Evolutionary conservation across 1,140 invertebrate species (phyloP).

Genomic region (Drosophila nigromelanica): DNA sequence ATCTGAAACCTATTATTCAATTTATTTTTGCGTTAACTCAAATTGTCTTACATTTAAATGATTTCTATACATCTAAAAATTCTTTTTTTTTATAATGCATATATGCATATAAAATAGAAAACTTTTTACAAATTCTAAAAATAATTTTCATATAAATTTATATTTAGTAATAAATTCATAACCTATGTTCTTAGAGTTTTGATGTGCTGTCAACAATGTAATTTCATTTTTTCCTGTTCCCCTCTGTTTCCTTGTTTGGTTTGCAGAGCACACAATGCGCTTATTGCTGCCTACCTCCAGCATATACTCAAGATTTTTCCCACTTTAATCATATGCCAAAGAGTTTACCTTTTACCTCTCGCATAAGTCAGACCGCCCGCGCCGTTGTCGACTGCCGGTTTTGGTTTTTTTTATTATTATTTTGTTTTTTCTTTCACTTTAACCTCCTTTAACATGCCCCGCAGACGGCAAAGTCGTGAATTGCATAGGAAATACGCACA

Average conservation of each 20-base stretch:
- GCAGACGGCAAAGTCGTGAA: slow-evolving; percentile 58
- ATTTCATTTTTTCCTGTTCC: not conserved
- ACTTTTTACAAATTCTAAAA: no score
- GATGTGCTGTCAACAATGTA: not conserved
- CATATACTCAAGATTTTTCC: not conserved
- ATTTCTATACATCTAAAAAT: no score
- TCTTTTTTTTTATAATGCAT: no score
- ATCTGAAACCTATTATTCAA: not conserved
- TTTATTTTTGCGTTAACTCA: not conserved
- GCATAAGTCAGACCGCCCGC: slow-evolving; percentile 27
- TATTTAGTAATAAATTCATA: not conserved
- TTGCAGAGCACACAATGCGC: not conserved
- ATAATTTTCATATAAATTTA: not conserved
- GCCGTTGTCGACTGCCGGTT: slow-evolving; percentile 7
- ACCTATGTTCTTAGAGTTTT: not conserved
- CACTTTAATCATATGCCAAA: slow-evolving; percentile 8
- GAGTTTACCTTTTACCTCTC: slow-evolving; percentile 15
- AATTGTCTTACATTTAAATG: no score
- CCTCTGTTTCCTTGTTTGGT: not conserved
- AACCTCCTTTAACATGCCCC: slow-evolving; percentile 7
- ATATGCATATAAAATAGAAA: no score
- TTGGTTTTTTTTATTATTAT: slow-evolving; percentile 17
- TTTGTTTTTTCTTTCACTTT: slow-evolving; percentile 3
- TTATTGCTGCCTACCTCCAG: not conserved
- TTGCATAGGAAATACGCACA: slow-evolving; percentile 67